Evolutionary conservation across 2,113 vertebrate genomes (phyloP).

Genomic region (Embiotoca jacksoni): DNA sequence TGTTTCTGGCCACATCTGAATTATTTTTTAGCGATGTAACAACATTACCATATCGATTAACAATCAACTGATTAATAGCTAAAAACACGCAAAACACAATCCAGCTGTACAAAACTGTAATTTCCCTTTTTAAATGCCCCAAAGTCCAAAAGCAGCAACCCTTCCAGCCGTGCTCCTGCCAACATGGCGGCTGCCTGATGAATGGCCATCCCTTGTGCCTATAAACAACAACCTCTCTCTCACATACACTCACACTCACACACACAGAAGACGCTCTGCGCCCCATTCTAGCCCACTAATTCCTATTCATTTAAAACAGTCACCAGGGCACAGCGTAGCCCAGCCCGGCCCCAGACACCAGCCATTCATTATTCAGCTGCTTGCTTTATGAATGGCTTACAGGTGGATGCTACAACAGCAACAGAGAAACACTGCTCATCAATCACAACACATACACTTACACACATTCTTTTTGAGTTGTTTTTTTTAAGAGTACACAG

Average conservation of each 20-base stretch:
- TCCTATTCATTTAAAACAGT: constrained; percentile 96
- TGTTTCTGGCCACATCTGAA: too few species aligned
- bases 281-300: constrained; percentile 86
- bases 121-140: constrained; percentile 13
- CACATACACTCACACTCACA: constrained; percentile 40
- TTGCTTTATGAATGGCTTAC: constrained; percentile 99
- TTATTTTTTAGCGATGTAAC: too few species aligned
- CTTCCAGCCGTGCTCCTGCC: constrained; percentile 42
- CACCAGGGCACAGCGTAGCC: constrained; percentile 85
- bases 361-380: constrained; percentile 98
- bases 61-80: not conserved
- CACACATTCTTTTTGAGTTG: constrained; percentile 3
- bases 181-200: constrained; percentile 62
- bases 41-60: not conserved
- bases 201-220: constrained; percentile 73
- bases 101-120: not conserved
- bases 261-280: constrained; percentile 37
- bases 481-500: constrained; percentile 16
- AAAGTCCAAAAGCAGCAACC: constrained; percentile 23
- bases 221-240: constrained; percentile 66
- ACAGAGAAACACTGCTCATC: constrained; percentile 87
- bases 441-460: constrained; percentile 85
- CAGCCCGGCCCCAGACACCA: constrained; percentile 79
- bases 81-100: constrained; percentile 11
- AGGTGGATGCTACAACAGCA: constrained; percentile 88